Conservation (phyloP, 2,888 invertebrate genomes). For the Drosophila anceps region DNA sequence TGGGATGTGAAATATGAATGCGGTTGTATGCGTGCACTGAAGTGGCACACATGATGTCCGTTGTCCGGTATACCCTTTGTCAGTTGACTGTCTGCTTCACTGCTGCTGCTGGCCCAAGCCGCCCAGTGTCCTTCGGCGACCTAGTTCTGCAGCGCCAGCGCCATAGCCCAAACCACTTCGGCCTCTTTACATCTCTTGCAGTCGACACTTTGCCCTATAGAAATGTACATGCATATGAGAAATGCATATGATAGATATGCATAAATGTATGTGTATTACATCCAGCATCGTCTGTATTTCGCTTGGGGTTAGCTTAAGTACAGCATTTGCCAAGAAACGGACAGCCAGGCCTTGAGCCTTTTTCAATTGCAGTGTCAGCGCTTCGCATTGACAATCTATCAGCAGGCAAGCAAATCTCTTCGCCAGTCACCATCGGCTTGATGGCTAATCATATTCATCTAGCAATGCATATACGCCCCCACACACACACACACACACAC, state of each 20-base stretch:
- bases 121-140: constrained; percentile 70
- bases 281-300: constrained; percentile 56
- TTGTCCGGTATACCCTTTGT: constrained; percentile 40
- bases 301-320: constrained; percentile 36
- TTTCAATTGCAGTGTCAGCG: constrained; percentile 72
- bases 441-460: constrained; percentile 41
- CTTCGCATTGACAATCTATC: constrained; percentile 57
- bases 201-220: constrained; percentile 42
- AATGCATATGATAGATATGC: constrained; percentile 5
- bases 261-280: constrained; percentile 12
- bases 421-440: constrained; percentile 20
- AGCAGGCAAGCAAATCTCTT: constrained; percentile 29
- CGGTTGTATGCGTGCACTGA: constrained; percentile 69
- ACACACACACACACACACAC: background rate
- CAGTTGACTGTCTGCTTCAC: constrained; percentile 48
- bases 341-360: constrained; percentile 52
- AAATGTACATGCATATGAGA: background rate
- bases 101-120: constrained; percentile 45
- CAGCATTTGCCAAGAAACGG: constrained; percentile 53
- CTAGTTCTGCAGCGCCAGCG: constrained; percentile 46
- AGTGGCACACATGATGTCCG: constrained; percentile 71
- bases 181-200: constrained; percentile 12
- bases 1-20: constrained; percentile 51
- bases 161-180: background rate
- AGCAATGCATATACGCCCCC: background rate